Percentiles rank a stretch among this genome's conserved stretches.
Conservation (phyloP, 2,113 vertebrate species). For the Glaucidium brasilianum region DNA sequence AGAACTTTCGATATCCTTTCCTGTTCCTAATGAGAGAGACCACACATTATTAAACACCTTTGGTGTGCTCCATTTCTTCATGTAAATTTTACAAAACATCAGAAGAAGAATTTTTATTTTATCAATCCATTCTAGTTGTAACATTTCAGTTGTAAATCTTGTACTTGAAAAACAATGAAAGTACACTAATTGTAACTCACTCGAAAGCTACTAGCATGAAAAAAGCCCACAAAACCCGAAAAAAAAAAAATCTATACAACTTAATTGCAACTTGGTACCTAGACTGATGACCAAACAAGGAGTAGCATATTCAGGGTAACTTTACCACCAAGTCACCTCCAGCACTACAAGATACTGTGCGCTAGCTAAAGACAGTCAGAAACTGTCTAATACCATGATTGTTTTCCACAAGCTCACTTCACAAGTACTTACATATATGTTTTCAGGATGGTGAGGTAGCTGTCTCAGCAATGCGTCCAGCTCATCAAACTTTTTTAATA, state of each 20-base stretch:
- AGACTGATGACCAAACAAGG: neutral
- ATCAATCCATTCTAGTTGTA: neutral
- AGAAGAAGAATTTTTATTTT: neutral
- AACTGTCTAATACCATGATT: neutral
- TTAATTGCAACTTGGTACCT: neutral
- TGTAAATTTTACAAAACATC: neutral
- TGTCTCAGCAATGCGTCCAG: conserved; percentile 85
- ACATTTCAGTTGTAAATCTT: neutral
- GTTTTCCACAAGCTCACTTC: neutral
- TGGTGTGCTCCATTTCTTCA: neutral
- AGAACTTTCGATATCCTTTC: conserved; percentile 85
- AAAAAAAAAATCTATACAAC: rapidly evolving
- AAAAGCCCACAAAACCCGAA: neutral
- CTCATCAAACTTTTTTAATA: conserved; percentile 84
- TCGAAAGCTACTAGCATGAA: neutral
- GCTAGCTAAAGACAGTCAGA: neutral
- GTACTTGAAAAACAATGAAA: neutral
- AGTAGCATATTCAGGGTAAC: neutral
- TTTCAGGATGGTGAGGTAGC: conserved; percentile 77
- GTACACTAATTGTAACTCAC: neutral
- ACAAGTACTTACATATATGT: conserved; percentile 76
- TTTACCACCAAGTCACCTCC: neutral
- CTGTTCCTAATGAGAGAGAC: conserved; percentile 79
- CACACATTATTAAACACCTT: neutral
- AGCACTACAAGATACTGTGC: neutral